Conservation (phyloP, 2,113 vertebrate genomes). For the Varanus komodoensis region DNA sequence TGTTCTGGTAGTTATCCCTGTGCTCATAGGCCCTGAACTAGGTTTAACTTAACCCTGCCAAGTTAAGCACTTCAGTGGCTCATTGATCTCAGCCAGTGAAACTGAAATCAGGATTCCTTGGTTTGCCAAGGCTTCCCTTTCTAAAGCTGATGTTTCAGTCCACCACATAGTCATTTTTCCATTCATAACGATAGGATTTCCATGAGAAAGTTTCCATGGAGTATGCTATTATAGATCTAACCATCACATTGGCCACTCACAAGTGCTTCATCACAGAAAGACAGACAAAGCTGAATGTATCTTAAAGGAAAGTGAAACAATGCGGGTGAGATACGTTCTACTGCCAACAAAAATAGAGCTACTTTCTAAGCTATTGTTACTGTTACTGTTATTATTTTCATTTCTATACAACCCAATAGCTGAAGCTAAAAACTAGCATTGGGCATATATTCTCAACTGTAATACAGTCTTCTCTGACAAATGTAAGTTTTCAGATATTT, state of each 20-base stretch:
- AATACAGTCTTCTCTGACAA: conserved; percentile 24
- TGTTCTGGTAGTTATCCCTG: too few species aligned
- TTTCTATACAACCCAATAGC: too few species aligned
- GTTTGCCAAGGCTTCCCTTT: neutral
- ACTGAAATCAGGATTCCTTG: neutral
- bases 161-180: neutral
- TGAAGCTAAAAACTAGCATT: neutral
- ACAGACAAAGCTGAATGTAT: neutral
- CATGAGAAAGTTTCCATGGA: neutral
- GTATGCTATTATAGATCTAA: neutral
- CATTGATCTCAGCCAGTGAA: neutral
- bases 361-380: conserved; percentile 38
- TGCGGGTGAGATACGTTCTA: too few species aligned
- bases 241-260: neutral
- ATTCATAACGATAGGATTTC: neutral
- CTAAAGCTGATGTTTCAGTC: neutral
- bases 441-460: conserved; percentile 1
- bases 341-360: neutral
- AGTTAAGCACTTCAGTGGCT: neutral
- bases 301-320: neutral
- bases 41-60: neutral
- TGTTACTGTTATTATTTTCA: too few species aligned
- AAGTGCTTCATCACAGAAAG: neutral
- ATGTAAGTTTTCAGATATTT: conserved; percentile 32
- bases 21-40: too few species aligned